phyloP scores from a whole-genome alignment of 2,888 invertebrate species.

The Phlogophora meticulosa region DNA sequence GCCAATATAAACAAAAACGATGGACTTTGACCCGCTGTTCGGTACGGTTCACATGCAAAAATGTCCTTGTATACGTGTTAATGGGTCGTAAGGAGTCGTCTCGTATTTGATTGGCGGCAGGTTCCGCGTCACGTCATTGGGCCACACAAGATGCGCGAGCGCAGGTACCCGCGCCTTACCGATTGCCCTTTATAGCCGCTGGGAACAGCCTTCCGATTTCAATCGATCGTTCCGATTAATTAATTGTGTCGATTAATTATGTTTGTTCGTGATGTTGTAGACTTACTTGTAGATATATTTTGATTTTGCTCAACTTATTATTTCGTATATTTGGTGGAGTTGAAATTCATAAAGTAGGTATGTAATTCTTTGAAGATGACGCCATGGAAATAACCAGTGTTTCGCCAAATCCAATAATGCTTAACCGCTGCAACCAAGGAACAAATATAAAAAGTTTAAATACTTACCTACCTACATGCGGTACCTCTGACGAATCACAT shows the following conservation, averaged over 20 bases:
- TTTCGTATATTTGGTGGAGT: neutral
- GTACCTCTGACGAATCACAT: constrained; percentile 67
- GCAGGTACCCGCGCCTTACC: constrained; percentile 74
- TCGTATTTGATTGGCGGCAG: constrained; percentile 58
- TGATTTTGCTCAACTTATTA: neutral
- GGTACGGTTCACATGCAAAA: constrained; percentile 35
- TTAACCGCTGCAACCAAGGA: constrained; percentile 13
- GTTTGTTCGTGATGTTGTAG: constrained; percentile 29
- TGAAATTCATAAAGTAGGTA: neutral
- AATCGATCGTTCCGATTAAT: constrained; percentile 61
- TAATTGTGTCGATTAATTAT: constrained; percentile 54
- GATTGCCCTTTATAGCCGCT: constrained; percentile 53
- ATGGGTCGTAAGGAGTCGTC: constrained; percentile 47
- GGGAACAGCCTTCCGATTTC: constrained; percentile 49
- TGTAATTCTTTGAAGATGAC: constrained; percentile 21
- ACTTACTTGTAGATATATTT: constrained; percentile 8
- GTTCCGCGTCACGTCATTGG: constrained; percentile 66
- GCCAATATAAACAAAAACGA: constrained; percentile 31
- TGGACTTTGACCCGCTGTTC: constrained; percentile 42
- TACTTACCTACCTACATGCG: constrained; percentile 67
- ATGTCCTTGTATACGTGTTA: constrained; percentile 54
- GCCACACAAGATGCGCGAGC: constrained; percentile 78
- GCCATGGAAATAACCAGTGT: constrained; percentile 31
- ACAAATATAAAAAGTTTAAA: constrained; percentile 60
- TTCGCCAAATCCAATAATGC: constrained; percentile 21